Percentiles rank a stretch among this genome's conserved stretches.
Evolutionary conservation across 2,888 invertebrate genomes (phyloP).

Genomic region (Ferdinandea cuprea): DNA sequence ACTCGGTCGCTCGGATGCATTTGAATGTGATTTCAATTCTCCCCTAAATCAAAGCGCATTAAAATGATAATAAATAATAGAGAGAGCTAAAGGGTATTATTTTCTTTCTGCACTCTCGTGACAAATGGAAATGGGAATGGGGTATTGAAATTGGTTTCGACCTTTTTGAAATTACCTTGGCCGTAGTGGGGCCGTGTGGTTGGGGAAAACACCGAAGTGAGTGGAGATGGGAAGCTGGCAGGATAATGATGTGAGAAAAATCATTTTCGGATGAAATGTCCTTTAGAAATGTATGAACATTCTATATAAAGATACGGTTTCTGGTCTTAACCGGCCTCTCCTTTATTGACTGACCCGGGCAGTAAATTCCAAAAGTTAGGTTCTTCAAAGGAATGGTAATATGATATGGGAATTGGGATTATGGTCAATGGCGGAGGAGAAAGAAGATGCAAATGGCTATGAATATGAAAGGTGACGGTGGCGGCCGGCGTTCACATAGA

Average conservation of each 20-base stretch:
- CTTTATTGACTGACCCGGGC: conserved; percentile 56
- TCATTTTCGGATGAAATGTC: conserved; percentile 40
- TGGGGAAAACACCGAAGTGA: conserved; percentile 11
- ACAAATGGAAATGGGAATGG: conserved; percentile 3
- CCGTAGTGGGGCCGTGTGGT: conserved; percentile 17
- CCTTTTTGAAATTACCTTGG: conserved; percentile 50
- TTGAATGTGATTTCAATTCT: conserved; percentile 48
- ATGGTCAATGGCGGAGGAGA: conserved; percentile 19
- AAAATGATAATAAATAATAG: conserved; percentile 55
- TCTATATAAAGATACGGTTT: conserved; percentile 37
- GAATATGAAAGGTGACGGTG: conserved; percentile 41
- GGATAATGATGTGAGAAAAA: conserved; percentile 9
- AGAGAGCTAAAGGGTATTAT: conserved; percentile 13
- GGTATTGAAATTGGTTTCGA: conserved; percentile 44
- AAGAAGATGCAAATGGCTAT: conserved; percentile 32
- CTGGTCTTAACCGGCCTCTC: conserved; percentile 3
- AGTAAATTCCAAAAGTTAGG: conserved; percentile 50
- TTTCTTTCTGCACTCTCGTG: not conserved
- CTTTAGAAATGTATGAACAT: conserved; percentile 46
- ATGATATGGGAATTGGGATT: conserved; percentile 56
- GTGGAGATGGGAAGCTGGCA: not conserved
- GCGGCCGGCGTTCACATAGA: conserved; percentile 28
- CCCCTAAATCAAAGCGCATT: conserved; percentile 57
- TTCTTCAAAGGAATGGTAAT: conserved; percentile 45
- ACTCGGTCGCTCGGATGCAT: not conserved